phyloP scores from a whole-genome alignment of 2,797 vertebrate species.

The Squalus acanthias region DNA sequence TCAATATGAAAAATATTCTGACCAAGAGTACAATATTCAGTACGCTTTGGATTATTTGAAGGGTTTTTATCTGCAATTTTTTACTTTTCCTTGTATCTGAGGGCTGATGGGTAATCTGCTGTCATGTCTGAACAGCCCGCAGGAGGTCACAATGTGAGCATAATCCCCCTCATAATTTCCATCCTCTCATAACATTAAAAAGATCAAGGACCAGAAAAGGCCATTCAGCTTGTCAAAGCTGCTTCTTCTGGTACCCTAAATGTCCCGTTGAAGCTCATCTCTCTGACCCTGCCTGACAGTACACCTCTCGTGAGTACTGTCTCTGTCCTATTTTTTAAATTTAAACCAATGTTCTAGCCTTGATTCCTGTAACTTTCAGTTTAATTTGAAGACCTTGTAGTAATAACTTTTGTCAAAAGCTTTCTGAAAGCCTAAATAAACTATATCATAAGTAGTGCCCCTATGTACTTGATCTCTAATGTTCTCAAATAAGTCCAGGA shows the following conservation, averaged over 20 bases:
- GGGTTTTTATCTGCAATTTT: background rate
- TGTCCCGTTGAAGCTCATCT: background rate
- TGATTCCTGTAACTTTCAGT: background rate
- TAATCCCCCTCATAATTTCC: too few relatives aligned
- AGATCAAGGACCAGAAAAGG: too few relatives aligned
- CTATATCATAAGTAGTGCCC: background rate
- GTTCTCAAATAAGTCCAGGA: background rate
- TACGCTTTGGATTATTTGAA: background rate
- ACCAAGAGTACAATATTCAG: background rate
- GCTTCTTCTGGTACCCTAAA: background rate
- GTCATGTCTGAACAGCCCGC: background rate
- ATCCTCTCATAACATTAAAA: too few relatives aligned
- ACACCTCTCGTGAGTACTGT: background rate
- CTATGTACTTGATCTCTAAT: background rate
- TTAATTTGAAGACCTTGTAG: background rate
- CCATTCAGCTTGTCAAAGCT: background rate
- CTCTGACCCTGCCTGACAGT: background rate
- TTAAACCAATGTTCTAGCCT: background rate
- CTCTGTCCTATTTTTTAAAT: background rate
- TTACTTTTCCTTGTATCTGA: background rate
- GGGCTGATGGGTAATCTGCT: background rate
- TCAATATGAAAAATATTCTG: background rate
- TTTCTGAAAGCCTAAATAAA: background rate
- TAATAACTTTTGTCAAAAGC: background rate
- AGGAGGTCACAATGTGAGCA: background rate